Evolutionary conservation across 2,888 invertebrate genomes (phyloP).

Genomic region (Cyrtodaria siliqua): DNA sequence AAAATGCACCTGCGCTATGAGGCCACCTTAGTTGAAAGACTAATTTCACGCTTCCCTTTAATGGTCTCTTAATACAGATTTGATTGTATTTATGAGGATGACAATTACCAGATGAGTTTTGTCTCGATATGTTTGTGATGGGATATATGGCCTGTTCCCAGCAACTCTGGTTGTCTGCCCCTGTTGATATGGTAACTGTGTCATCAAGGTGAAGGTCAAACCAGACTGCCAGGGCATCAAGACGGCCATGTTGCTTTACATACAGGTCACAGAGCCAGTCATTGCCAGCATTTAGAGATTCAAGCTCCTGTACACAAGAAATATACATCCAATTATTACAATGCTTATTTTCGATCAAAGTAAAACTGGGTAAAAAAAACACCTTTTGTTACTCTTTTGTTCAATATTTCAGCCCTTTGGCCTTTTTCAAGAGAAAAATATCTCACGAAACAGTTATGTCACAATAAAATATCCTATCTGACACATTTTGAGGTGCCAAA

Average conservation of each 20-base stretch:
- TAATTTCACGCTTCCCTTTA: no score
- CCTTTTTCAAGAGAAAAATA: no score
- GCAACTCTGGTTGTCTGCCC: constrained; percentile 88
- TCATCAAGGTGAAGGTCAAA: constrained; percentile 91
- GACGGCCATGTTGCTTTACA: constrained; percentile 86
- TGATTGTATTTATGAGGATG: no score
- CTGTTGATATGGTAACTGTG: constrained; percentile 89
- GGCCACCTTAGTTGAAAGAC: not conserved
- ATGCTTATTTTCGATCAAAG: no score
- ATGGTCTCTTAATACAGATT: no score
- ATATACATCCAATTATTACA: no score
- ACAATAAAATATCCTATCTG: no score
- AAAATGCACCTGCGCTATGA: not conserved
- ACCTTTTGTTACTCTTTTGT: no score
- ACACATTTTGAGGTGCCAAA: no score
- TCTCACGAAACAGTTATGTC: no score
- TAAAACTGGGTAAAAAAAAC: no score
- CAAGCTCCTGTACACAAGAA: constrained; percentile 54
- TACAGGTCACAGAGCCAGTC: constrained; percentile 55
- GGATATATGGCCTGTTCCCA: constrained; percentile 94
- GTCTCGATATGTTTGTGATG: constrained; percentile 49
- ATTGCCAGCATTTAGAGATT: constrained; percentile 58
- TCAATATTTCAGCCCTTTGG: no score
- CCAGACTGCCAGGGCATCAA: constrained; percentile 91
- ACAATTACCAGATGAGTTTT: constrained; percentile 2